Conservation (phyloP, 2,888 invertebrate species). For the Lampropteryx suffumata region DNA sequence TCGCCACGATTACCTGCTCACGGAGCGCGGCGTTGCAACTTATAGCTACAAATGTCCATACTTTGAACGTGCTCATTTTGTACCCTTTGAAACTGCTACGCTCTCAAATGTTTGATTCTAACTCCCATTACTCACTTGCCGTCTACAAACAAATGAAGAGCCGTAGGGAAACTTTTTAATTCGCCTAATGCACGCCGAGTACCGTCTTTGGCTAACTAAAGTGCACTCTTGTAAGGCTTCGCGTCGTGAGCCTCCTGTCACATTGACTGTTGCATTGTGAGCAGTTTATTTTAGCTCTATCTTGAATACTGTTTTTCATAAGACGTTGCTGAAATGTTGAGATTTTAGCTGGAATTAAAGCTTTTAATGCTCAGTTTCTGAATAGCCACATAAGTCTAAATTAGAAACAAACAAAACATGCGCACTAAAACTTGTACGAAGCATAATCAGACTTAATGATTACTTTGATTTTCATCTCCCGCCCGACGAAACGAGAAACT, state of each 20-base stretch:
- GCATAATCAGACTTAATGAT: conserved; percentile 74
- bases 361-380: neutral
- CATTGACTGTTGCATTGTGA: conserved; percentile 70
- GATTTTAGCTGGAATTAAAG: conserved; percentile 38
- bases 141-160: conserved; percentile 67
- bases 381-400: conserved; percentile 18
- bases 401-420: conserved; percentile 33
- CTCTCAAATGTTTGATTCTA: conserved; percentile 74
- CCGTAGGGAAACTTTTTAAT: conserved; percentile 74
- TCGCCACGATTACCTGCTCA: conserved; percentile 65
- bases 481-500: conserved; percentile 70
- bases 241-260: conserved; percentile 60
- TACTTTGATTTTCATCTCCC: conserved; percentile 76
- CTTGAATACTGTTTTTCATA: conserved; percentile 56
- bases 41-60: conserved; percentile 59
- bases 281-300: conserved; percentile 68
- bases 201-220: conserved; percentile 69
- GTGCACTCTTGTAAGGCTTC: conserved; percentile 67
- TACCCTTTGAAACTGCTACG: conserved; percentile 65
- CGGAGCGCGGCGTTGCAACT: conserved; percentile 52
- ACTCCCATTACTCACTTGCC: conserved; percentile 58
- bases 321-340: conserved; percentile 42
- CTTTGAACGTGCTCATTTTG: conserved; percentile 73
- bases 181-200: conserved; percentile 77
- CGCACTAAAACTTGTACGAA: conserved; percentile 50